Evolutionary conservation across 2,888 invertebrate genomes (phyloP).

Genomic region (Celastrina argiolus): DNA sequence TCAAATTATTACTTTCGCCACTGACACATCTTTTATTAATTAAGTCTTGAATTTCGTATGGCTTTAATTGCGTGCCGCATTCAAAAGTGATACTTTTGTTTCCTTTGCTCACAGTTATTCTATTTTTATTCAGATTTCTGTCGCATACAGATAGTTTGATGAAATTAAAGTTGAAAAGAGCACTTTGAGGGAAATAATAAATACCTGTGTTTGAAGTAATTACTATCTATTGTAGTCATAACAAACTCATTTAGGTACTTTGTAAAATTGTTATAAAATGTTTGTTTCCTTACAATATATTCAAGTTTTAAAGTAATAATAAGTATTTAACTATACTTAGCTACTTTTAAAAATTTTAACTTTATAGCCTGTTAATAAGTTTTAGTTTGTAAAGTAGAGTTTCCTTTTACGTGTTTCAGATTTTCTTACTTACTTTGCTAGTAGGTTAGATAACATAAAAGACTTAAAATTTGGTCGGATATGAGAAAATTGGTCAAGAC

Average conservation of each 20-base stretch:
- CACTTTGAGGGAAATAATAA: too few species aligned
- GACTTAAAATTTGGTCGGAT: neutral
- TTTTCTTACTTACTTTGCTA: constrained; percentile 5
- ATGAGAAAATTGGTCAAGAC: neutral
- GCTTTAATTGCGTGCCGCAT: neutral
- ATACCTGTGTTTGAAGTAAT: too few species aligned
- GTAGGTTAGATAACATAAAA: neutral
- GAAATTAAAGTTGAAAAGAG: too few species aligned
- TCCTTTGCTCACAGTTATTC: neutral
- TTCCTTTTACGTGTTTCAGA: constrained; percentile 4
- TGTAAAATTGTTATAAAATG: too few species aligned
- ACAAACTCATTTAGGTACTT: too few species aligned
- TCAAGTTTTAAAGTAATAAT: too few species aligned
- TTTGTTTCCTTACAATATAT: too few species aligned
- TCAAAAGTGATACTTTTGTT: neutral
- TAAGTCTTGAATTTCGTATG: neutral
- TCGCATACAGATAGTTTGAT: neutral
- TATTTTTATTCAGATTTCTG: neutral
- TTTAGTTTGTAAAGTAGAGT: neutral
- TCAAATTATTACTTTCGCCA: neutral
- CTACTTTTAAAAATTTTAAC: neutral
- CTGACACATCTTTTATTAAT: neutral
- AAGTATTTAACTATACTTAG: neutral
- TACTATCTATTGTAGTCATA: too few species aligned
- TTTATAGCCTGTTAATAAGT: neutral